Conservation (phyloP, 2,113 vertebrate genomes). For the Rattus norvegicus region DNA sequence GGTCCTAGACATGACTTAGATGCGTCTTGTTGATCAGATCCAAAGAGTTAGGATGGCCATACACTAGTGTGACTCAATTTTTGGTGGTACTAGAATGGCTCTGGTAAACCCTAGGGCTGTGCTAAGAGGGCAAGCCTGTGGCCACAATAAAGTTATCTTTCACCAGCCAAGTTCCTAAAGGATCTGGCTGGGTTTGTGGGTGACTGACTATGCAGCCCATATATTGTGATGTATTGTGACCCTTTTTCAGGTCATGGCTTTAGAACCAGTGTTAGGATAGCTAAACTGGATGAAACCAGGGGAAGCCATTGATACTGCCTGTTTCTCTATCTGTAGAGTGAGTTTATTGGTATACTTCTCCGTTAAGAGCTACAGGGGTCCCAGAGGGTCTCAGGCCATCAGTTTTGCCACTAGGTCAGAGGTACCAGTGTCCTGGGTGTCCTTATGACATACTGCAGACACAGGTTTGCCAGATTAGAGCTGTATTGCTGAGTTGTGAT, state of each 20-base stretch:
- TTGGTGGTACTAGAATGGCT: background rate
- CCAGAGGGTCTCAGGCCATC: background rate
- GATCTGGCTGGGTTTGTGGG: background rate
- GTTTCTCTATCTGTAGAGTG: background rate
- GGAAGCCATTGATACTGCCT: background rate
- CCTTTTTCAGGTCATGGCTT: background rate
- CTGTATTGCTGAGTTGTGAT: background rate
- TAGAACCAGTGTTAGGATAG: background rate
- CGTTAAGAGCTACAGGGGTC: background rate
- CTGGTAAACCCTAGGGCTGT: rapidly evolving
- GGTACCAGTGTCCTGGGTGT: too few relatives aligned
- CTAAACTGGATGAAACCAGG: background rate
- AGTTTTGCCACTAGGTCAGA: background rate
- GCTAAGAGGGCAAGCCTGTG: background rate
- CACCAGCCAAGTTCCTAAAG: background rate
- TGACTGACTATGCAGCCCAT: background rate
- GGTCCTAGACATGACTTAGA: background rate
- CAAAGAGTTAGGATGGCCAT: rapidly evolving
- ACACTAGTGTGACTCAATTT: background rate
- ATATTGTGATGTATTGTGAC: background rate
- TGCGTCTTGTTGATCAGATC: background rate
- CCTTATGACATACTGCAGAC: background rate
- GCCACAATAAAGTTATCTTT: background rate
- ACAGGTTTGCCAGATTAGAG: background rate
- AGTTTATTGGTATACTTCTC: background rate